Conservation (phyloP, 2,113 vertebrate genomes). For the Gobiocypris rarus region DNA sequence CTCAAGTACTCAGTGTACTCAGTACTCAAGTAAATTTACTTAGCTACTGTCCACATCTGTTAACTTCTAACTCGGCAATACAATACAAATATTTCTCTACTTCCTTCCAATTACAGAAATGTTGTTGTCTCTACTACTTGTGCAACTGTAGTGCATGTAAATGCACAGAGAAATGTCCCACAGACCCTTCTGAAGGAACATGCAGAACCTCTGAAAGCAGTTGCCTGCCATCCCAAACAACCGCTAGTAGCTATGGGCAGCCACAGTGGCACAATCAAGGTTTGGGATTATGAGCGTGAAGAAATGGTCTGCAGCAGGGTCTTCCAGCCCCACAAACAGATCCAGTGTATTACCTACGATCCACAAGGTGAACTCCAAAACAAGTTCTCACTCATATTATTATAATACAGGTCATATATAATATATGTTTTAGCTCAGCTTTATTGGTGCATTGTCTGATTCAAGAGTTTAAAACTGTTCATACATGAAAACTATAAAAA, state of each 20-base stretch:
- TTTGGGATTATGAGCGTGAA: conserved; percentile 83
- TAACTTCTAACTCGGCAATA: neutral
- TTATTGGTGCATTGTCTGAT: neutral
- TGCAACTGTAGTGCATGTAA: conserved; percentile 79
- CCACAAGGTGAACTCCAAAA: conserved; percentile 78
- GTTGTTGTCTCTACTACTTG: conserved; percentile 83
- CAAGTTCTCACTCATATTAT: neutral
- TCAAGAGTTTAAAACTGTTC: neutral
- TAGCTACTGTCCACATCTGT: too few species aligned
- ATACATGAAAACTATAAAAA: too few species aligned
- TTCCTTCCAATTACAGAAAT: conserved; percentile 80
- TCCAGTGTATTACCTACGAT: conserved; percentile 85
- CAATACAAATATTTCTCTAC: neutral
- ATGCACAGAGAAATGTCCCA: conserved; percentile 63
- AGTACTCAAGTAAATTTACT: too few species aligned
- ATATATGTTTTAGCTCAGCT: neutral
- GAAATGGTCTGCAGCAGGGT: conserved; percentile 74
- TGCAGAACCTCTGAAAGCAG: conserved; percentile 73
- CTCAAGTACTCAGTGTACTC: too few species aligned
- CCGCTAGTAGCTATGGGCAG: conserved; percentile 80
- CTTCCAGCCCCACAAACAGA: conserved; percentile 72
- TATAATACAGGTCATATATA: neutral
- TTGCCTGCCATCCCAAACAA: conserved; percentile 85
- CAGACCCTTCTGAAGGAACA: conserved; percentile 79
- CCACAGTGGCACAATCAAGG: conserved; percentile 80